Conservation (phyloP, 2,888 invertebrate species). For the Ypsolopha sequella region DNA sequence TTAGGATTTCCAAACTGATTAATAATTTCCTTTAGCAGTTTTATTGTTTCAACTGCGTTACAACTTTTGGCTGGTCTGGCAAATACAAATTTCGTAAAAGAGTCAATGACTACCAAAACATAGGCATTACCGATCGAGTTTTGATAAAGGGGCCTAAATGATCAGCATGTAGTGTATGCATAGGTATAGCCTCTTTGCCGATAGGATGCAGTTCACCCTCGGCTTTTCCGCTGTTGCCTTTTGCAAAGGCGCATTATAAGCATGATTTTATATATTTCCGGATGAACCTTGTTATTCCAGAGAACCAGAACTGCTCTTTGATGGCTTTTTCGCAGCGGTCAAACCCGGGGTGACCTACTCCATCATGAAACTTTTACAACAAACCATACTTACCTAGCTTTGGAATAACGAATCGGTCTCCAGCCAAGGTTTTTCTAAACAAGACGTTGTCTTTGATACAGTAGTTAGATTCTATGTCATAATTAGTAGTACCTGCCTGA, state of each 20-base stretch:
- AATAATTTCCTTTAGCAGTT: conserved; percentile 9
- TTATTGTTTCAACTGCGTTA: conserved; percentile 5
- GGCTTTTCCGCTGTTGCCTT: conserved; percentile 17
- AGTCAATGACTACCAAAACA: neutral
- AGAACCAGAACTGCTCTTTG: conserved; percentile 7
- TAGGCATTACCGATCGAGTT: neutral
- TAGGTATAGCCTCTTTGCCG: conserved; percentile 4
- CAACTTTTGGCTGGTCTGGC: conserved; percentile 6
- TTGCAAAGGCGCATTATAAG: conserved; percentile 13
- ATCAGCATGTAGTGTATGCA: too few relatives aligned
- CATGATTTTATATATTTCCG: conserved; percentile 1
- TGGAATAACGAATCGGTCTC: too few relatives aligned
- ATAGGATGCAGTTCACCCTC: conserved; percentile 20
- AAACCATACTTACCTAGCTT: too few relatives aligned
- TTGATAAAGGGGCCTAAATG: conserved; percentile 4
- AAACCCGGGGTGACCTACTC: conserved; percentile 29
- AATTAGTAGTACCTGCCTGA: neutral
- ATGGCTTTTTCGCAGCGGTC: conserved; percentile 26
- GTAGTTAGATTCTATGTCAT: neutral
- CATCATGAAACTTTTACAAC: too few relatives aligned
- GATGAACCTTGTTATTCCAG: conserved; percentile 3
- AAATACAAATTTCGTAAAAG: conserved; percentile 4
- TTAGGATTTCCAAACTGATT: conserved; percentile 8
- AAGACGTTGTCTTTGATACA: neutral
- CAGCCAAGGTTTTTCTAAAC: neutral